phyloP scores from a whole-genome alignment of 2,888 invertebrate genomes.

The Rotaria macrura region DNA sequence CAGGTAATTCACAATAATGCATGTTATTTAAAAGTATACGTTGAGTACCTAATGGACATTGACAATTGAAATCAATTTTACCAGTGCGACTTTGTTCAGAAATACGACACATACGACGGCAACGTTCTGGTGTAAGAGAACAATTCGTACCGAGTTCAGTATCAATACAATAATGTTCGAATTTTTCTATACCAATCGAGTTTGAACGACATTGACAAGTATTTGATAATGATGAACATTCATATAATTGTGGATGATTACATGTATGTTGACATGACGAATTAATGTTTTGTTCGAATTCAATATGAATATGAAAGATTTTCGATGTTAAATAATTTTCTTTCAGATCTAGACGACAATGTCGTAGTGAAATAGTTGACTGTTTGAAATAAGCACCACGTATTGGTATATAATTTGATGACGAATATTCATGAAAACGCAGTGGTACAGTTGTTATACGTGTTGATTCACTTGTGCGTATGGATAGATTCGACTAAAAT shows the following conservation, averaged over 20 bases:
- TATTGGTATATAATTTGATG: not conserved
- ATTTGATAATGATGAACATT: not conserved
- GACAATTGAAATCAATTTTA: not conserved
- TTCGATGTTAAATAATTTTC: not conserved
- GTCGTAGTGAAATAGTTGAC: not conserved
- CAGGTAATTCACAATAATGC: not conserved
- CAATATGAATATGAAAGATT: not conserved
- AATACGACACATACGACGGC: not conserved
- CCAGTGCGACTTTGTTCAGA: not conserved
- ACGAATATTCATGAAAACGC: not conserved
- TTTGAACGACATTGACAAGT: slow-evolving; percentile 10
- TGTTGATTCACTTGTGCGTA: not conserved
- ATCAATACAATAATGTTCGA: not conserved
- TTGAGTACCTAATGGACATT: not conserved
- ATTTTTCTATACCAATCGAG: not conserved
- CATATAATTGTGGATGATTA: not conserved
- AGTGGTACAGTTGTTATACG: not conserved
- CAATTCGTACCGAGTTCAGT: not conserved
- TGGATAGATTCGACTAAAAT: not conserved
- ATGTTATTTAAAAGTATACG: not conserved
- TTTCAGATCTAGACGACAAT: not conserved
- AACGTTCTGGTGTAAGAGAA: slow-evolving; percentile 1
- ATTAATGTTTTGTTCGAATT: not conserved
- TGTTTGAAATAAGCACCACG: slow-evolving; percentile 18
- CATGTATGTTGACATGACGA: not conserved